Conservation (phyloP, 2,797 vertebrate species). For the Poeciliopsis turneri region DNA sequence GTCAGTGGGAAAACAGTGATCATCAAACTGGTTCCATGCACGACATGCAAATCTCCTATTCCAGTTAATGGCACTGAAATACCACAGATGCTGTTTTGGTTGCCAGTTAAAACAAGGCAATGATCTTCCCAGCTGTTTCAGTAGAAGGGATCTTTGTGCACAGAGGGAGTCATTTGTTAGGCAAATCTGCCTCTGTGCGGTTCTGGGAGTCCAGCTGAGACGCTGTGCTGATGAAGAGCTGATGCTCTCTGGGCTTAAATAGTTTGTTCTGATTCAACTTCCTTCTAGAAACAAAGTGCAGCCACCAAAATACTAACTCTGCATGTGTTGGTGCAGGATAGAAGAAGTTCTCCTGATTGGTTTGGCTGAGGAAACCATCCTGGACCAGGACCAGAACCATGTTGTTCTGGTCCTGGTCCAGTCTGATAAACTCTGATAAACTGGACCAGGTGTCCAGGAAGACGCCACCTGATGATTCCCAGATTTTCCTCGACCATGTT, state of each 20-base stretch:
- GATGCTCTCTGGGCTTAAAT: not conserved
- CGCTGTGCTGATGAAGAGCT: not conserved
- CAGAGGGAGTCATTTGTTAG: not conserved
- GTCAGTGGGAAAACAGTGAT: not conserved
- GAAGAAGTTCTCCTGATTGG: not conserved
- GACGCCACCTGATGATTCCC: too few relatives aligned
- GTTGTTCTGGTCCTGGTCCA: too few relatives aligned
- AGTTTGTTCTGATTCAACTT: too few relatives aligned
- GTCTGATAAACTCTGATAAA: too few relatives aligned
- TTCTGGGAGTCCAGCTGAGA: not conserved
- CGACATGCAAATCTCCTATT: not conserved
- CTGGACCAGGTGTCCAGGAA: too few relatives aligned
- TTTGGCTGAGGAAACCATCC: too few relatives aligned
- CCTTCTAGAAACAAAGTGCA: not conserved
- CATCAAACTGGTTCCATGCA: not conserved
- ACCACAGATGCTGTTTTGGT: not conserved
- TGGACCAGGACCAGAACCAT: too few relatives aligned
- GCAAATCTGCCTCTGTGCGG: not conserved
- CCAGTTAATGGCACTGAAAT: not conserved
- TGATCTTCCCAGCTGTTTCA: not conserved
- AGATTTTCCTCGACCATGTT: too few relatives aligned
- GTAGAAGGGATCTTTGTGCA: not conserved
- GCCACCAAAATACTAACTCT: not conserved
- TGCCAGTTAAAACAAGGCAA: too few relatives aligned
- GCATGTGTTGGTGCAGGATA: not conserved